A percentile compares a stretch with the other conserved stretches of the same genome.
Conservation (phyloP, 1,140 invertebrate species). For the Bombus consobrinus region DNA sequence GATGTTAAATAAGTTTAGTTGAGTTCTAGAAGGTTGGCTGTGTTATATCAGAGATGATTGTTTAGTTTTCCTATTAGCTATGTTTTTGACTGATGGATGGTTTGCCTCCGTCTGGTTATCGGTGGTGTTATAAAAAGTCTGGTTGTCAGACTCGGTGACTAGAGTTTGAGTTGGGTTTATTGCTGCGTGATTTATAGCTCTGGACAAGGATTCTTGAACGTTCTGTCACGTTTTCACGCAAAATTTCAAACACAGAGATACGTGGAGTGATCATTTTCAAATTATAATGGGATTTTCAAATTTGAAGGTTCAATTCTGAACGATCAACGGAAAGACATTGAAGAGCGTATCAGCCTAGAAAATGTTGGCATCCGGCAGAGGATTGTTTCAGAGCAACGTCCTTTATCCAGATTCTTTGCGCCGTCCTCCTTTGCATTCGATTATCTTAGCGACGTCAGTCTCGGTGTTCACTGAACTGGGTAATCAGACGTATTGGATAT, state of each 20-base stretch:
- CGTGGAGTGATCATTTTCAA: background rate
- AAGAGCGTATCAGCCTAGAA: constrained; percentile 5
- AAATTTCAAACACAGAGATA: background rate
- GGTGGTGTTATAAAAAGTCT: no score
- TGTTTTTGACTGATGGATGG: no score
- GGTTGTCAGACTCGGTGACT: no score
- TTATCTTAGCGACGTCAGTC: constrained; percentile 55
- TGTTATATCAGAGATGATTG: no score
- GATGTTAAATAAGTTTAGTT: no score
- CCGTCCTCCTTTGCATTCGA: constrained; percentile 53
- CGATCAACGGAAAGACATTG: background rate
- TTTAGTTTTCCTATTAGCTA: no score
- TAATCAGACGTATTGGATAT: constrained; percentile 52
- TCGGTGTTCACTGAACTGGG: constrained; percentile 34
- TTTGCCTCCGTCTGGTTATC: no score
- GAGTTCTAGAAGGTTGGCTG: no score
- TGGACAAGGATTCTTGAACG: no score
- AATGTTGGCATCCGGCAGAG: constrained; percentile 28
- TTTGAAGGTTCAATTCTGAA: background rate
- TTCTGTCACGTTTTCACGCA: background rate
- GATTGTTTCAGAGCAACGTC: constrained; percentile 34
- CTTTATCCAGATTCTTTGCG: constrained; percentile 43
- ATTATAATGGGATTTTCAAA: background rate
- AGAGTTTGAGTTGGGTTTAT: no score
- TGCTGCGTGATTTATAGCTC: no score